A percentile compares a stretch with the other conserved stretches of the same genome.
phyloP scores from a whole-genome alignment of 2,113 vertebrate genomes.

The Ophiodon elongatus region DNA sequence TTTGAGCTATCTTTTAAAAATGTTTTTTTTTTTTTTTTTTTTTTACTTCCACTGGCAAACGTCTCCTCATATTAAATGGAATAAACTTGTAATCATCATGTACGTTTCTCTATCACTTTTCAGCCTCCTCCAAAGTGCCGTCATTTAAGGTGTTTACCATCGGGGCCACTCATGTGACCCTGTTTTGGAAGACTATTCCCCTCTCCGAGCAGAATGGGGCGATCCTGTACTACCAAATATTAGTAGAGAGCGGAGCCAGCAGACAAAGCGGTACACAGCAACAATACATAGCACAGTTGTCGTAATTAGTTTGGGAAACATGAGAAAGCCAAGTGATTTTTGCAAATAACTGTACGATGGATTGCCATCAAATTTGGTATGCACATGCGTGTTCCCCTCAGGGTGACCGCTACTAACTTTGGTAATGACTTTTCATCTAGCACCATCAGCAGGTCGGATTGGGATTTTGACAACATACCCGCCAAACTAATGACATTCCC shows the following conservation, averaged over 20 bases:
- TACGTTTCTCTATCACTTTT: slow-evolving; percentile 22
- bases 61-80: neutral
- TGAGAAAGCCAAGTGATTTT: neutral
- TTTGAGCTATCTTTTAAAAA: neutral
- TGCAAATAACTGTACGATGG: neutral
- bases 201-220: slow-evolving; percentile 50
- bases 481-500: too few relatives aligned
- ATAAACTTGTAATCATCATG: neutral
- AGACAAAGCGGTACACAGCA: slow-evolving; percentile 36
- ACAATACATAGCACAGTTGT: slow-evolving; percentile 2
- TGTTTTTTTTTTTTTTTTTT: too few relatives aligned
- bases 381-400: too few relatives aligned
- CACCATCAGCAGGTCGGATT: too few relatives aligned
- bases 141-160: slow-evolving; percentile 52
- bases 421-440: too few relatives aligned
- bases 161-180: slow-evolving; percentile 43
- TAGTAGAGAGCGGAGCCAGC: slow-evolving; percentile 14
- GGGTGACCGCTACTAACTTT: neutral
- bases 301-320: neutral
- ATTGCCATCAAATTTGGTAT: neutral
- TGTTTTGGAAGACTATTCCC: slow-evolving; percentile 74
- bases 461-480: neutral
- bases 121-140: slow-evolving; percentile 73
- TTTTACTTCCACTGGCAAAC: neutral
- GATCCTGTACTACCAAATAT: slow-evolving; percentile 73